Evolutionary conservation across 2,888 invertebrate genomes (phyloP).

Genomic region (Hirtodrosophila trivittata): DNA sequence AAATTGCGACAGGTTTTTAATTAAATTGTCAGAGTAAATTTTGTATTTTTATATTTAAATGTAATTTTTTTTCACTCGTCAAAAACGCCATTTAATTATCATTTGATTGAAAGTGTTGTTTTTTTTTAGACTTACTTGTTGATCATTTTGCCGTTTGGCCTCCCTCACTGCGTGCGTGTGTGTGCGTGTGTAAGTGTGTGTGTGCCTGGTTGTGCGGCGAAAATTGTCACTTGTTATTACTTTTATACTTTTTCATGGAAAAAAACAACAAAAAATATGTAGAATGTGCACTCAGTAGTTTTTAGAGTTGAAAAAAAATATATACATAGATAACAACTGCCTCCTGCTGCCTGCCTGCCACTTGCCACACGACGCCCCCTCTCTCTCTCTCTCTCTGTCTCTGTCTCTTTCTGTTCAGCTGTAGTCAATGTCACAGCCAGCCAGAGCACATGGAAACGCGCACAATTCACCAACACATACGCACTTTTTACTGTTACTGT

Average conservation of each 20-base stretch:
- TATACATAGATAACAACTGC: background rate
- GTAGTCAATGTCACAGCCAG: slow-evolving; percentile 64
- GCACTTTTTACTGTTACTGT: slow-evolving; percentile 69
- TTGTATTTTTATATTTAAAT: background rate
- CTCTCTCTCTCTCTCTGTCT: slow-evolving; percentile 2
- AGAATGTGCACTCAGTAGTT: too few species aligned
- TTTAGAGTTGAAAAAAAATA: too few species aligned
- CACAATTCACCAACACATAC: slow-evolving; percentile 68
- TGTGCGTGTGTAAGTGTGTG: slow-evolving; percentile 2
- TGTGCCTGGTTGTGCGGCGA: slow-evolving; percentile 13
- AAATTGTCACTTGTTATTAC: slow-evolving; percentile 45
- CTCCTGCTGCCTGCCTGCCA: background rate
- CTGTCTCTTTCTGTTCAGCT: slow-evolving; percentile 1
- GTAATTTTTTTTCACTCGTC: background rate
- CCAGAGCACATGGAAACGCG: slow-evolving; percentile 57
- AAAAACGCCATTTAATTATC: background rate
- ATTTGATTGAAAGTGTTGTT: background rate
- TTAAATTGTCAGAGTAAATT: too few species aligned
- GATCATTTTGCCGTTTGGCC: slow-evolving; percentile 10
- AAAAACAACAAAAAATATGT: too few species aligned
- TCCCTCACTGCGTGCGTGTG: background rate
- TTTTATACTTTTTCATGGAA: slow-evolving; percentile 32
- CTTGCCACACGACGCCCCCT: too few species aligned
- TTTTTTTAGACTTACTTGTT: slow-evolving; percentile 44
- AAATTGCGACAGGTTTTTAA: too few species aligned